Conservation (phyloP, 2,113 vertebrate genomes). For the Oxyruncus cristatus region DNA sequence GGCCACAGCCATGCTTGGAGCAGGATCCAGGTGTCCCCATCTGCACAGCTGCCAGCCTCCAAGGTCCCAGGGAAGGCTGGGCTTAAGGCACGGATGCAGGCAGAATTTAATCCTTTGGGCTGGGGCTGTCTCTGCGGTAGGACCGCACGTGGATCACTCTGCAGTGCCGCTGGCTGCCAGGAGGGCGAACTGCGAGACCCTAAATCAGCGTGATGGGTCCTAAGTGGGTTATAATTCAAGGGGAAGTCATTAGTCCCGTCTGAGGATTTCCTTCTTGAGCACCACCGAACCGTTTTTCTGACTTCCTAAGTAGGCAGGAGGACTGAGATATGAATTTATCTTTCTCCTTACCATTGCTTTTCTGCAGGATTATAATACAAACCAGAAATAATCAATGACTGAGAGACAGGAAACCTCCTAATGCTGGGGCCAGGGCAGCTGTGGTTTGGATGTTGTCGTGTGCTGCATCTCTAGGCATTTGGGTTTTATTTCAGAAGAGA, state of each 20-base stretch:
- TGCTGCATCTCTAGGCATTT: background rate
- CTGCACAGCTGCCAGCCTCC: background rate
- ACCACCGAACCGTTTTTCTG: background rate
- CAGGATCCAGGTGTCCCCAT: background rate
- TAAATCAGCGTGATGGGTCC: background rate
- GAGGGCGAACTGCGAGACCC: background rate
- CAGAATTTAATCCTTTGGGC: background rate
- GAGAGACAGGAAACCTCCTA: background rate
- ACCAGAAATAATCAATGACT: background rate
- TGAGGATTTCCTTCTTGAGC: slow-evolving; percentile 3
- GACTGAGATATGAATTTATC: background rate
- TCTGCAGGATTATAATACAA: background rate
- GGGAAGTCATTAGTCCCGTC: background rate
- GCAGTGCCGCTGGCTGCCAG: background rate
- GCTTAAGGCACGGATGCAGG: background rate
- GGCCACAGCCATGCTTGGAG: background rate
- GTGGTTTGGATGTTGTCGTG: background rate
- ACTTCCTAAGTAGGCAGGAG: background rate
- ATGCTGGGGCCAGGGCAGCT: background rate
- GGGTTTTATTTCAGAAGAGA: background rate
- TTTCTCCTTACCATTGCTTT: background rate
- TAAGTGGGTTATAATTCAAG: background rate
- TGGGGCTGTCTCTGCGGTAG: background rate
- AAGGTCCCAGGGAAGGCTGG: background rate
- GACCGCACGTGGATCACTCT: background rate